Conservation (phyloP, 2,888 invertebrate genomes). For the Himalopsyche anomala region DNA sequence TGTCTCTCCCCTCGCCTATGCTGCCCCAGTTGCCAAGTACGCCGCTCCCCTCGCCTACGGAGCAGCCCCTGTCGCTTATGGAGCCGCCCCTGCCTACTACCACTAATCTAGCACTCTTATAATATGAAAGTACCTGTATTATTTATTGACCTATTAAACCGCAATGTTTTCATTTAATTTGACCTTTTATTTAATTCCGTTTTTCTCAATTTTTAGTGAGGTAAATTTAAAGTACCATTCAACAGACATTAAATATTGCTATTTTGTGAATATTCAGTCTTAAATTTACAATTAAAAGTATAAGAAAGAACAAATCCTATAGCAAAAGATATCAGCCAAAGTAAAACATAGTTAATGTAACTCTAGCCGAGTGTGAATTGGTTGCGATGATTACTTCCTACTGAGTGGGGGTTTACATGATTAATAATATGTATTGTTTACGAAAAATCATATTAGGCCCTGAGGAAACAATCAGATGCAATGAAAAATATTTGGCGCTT, state of each 20-base stretch:
- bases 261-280: no score
- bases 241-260: no score
- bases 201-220: background rate
- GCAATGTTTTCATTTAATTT: constrained; percentile 32
- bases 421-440: background rate
- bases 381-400: background rate
- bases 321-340: background rate
- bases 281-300: no score
- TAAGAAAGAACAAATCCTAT: no score
- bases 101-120: constrained; percentile 73
- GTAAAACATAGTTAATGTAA: background rate
- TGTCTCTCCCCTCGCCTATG: constrained; percentile 77
- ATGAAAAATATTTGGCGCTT: background rate
- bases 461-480: background rate
- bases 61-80: constrained; percentile 64
- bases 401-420: no score
- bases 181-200: background rate
- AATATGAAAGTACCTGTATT: constrained; percentile 63
- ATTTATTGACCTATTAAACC: constrained; percentile 63
- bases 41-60: constrained; percentile 53
- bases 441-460: background rate
- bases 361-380: background rate
- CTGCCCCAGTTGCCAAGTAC: constrained; percentile 71
- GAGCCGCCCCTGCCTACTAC: constrained; percentile 80
- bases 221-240: no score